These are phyloP conservation scores for Dendroctonus valens DNA, from an alignment of 1,140 invertebrate genomes.

Conservation along the genomic window DNA sequence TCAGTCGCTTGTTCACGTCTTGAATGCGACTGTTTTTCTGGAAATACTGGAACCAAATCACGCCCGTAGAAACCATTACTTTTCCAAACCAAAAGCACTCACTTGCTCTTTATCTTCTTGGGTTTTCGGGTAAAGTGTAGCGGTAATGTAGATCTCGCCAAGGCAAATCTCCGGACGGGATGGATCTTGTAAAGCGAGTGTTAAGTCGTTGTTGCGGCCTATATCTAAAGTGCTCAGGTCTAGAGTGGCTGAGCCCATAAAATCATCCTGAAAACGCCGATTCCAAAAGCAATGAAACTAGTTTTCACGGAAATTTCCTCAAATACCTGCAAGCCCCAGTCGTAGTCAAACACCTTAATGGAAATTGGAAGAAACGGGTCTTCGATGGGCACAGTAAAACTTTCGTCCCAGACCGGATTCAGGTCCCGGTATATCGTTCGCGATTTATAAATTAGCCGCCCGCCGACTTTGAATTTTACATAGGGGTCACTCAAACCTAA, in stretches of 20 bases:
- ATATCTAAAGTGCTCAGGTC: slow-evolving; percentile 84
- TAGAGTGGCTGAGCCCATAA: slow-evolving; percentile 89
- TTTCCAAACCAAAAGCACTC: neutral
- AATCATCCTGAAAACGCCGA: slow-evolving; percentile 75
- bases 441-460: slow-evolving; percentile 89
- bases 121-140: slow-evolving; percentile 81
- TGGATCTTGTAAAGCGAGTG: slow-evolving; percentile 72
- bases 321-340: slow-evolving; percentile 79
- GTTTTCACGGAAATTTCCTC: neutral
- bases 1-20: slow-evolving; percentile 76
- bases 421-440: slow-evolving; percentile 86
- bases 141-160: slow-evolving; percentile 79
- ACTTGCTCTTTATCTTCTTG: slow-evolving; percentile 89
- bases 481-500: slow-evolving; percentile 96
- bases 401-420: slow-evolving; percentile 95
- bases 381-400: slow-evolving; percentile 90
- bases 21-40: slow-evolving; percentile 71
- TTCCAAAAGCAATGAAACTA: neutral
- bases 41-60: slow-evolving; percentile 67
- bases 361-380: slow-evolving; percentile 86
- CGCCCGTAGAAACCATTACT: neutral
- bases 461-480: slow-evolving; percentile 93
- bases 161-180: slow-evolving; percentile 65
- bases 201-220: slow-evolving; percentile 76
- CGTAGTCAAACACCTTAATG: slow-evolving; percentile 96